Evolutionary conservation across 2,797 vertebrate genomes (phyloP).

Genomic region (Capromys pilorides): DNA sequence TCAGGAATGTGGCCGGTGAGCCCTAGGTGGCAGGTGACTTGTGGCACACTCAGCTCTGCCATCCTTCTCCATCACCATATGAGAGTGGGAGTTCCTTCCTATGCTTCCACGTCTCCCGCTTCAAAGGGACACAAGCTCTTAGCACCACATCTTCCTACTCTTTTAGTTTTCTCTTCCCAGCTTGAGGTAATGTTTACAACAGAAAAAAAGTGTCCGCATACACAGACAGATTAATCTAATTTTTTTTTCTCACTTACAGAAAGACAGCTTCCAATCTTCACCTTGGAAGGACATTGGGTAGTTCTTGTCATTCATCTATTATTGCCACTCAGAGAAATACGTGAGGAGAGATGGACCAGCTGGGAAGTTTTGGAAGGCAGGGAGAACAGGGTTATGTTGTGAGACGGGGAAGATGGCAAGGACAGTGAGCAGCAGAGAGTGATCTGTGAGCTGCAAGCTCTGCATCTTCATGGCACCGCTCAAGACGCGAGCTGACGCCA

Average conservation of each 20-base stretch:
- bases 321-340: slow-evolving; percentile 61
- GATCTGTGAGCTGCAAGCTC: background rate
- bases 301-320: slow-evolving; percentile 69
- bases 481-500: background rate
- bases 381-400: background rate
- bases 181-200: slow-evolving; percentile 62
- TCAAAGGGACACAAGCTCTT: background rate
- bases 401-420: too few species aligned
- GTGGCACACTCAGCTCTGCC: slow-evolving; percentile 1
- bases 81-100: background rate
- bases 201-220: slow-evolving; percentile 68
- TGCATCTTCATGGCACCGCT: background rate
- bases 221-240: slow-evolving; percentile 72
- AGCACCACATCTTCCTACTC: slow-evolving; percentile 3
- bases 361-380: background rate
- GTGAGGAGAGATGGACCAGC: background rate
- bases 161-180: slow-evolving; percentile 45
- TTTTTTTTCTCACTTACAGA: slow-evolving; percentile 53
- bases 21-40: background rate
- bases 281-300: slow-evolving; percentile 45
- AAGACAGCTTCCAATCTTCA: slow-evolving; percentile 59
- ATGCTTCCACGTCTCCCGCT: background rate
- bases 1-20: background rate
- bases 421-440: too few species aligned
- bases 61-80: slow-evolving; percentile 34